phyloP scores from a whole-genome alignment of 2,797 vertebrate genomes.

The Columba guinea region DNA sequence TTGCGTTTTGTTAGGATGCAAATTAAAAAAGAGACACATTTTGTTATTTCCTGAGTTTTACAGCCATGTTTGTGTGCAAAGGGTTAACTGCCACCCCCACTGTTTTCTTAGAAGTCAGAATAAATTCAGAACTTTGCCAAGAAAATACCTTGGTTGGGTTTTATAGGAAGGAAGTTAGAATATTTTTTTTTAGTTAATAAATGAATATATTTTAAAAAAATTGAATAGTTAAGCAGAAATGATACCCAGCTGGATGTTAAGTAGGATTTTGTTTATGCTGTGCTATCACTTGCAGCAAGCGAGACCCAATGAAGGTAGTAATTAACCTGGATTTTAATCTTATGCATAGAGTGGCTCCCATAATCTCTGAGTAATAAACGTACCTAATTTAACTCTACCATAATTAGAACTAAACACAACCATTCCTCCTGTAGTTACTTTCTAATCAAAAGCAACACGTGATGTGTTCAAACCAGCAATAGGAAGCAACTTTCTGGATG shows the following conservation, averaged over 20 bases:
- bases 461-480: not conserved
- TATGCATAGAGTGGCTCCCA: not conserved
- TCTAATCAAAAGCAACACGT: not conserved
- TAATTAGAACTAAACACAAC: conserved; percentile 25
- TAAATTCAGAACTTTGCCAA: not conserved
- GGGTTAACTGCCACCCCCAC: not conserved
- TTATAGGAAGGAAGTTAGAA: not conserved
- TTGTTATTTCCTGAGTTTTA: not conserved
- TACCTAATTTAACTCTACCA: not conserved
- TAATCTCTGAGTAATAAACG: not conserved
- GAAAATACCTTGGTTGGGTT: not conserved
- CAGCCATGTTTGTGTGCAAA: not conserved
- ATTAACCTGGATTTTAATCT: conserved; percentile 36
- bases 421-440: not conserved
- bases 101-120: not conserved
- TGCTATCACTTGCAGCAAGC: not conserved
- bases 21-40: not conserved
- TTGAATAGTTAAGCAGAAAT: not conserved
- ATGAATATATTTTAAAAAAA: not conserved
- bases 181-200: not conserved
- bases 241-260: not conserved
- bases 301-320: not conserved
- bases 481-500: not conserved
- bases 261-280: not conserved
- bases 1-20: not conserved